Evolutionary conservation across 1,140 invertebrate genomes (phyloP), one percentile per base, ranked within the genome.

Genomic region (Neuroterus valhalla): DNA sequence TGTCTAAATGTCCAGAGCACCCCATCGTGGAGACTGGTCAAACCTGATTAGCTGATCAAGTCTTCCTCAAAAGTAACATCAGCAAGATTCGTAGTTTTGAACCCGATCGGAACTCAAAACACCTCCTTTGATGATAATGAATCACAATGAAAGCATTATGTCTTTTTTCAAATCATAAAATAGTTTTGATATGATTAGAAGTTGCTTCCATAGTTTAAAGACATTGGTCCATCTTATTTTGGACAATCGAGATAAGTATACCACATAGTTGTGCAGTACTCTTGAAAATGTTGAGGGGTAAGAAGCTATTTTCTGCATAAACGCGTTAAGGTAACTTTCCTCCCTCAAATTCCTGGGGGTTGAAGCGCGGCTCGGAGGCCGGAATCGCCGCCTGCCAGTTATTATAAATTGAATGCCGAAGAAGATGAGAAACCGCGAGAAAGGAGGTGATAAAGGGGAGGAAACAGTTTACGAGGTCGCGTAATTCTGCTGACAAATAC

Each of bases 291-390:
- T 48, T 76, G 75, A 78, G 78, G 75, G 75, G 80, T 79, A 78
- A 78, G 81, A 86, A 85, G 80, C 78, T 79, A 85, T 89, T 88
- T 89, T 89, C 85, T 86, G 85, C 85, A 82, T 82, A 88, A 87
- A 78, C 75, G 87, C 81, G 71, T 79, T 72, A 82, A 81, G 72
- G 76, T 83, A 69, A 68, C 77, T 82, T 71, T 70, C 67, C 55
- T 77, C 72, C 74, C 71, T 62, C 46, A 67, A 77, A 83, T 83
- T 83, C 80, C 76, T 68, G 50, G 78, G 48, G 74, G 68, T 26
- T 70, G 74, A 76, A 43, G 43, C 66, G 10, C 38, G 48, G 67
- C 14, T 15, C 68, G 69, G 71, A 79, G 72, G 74, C 73, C 75
- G 78, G 79, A 82, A 84, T 84, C 84, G 82, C 83, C 83, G 81